Evolutionary conservation across 1,140 invertebrate species (phyloP).

Genomic region (Leptopilina clavipes): DNA sequence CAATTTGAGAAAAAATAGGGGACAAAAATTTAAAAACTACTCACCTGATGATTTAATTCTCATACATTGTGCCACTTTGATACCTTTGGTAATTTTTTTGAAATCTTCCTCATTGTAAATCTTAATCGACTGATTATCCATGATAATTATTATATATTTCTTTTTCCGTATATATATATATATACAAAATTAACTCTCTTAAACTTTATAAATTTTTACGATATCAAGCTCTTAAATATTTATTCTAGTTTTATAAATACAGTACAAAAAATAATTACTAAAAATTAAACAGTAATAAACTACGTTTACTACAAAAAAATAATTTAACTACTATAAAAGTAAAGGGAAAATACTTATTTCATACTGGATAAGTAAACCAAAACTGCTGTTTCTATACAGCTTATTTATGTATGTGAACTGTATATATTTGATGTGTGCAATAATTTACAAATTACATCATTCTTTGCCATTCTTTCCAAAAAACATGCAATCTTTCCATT

Average conservation of each 20-base stretch:
- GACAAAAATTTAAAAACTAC: conserved; percentile 38
- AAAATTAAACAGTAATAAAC: not conserved
- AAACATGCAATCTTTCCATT: not conserved
- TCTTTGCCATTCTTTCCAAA: not conserved
- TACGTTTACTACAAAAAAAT: conserved; percentile 13
- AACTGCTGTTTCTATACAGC: not conserved
- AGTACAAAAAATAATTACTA: not conserved
- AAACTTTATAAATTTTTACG: not conserved
- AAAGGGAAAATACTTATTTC: conserved; percentile 15
- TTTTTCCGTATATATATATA: not conserved
- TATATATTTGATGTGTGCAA: not conserved
- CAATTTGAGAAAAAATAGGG: too few species aligned
- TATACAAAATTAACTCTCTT: not conserved
- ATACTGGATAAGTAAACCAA: not conserved
- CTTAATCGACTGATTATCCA: conserved; percentile 72
- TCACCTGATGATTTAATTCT: conserved; percentile 72
- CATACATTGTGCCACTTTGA: conserved; percentile 79
- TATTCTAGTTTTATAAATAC: not conserved
- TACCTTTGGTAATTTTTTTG: conserved; percentile 74
- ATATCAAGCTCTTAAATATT: not conserved
- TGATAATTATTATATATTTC: conserved; percentile 39
- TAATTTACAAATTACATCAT: conserved; percentile 29
- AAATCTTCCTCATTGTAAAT: conserved; percentile 77
- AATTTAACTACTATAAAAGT: conserved; percentile 15
- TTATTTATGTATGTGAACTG: not conserved